A percentile compares a stretch with the other conserved stretches of the same genome.
Evolutionary conservation across 2,888 invertebrate species (phyloP).

Genomic region (Agrochola circellaris): DNA sequence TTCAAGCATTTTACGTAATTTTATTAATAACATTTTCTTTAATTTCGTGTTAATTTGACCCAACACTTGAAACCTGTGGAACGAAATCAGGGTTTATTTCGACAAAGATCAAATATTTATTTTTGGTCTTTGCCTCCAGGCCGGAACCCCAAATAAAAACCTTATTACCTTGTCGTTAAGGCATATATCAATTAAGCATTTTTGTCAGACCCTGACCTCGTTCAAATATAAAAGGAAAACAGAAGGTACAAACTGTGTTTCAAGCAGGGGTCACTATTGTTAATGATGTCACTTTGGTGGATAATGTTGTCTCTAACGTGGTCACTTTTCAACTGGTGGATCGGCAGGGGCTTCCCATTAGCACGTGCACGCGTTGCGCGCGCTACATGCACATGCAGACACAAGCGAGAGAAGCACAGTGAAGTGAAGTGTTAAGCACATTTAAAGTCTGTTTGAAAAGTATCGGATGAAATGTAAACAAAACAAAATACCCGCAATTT

Average conservation of each 20-base stretch:
- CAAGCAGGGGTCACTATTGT: slow-evolving; percentile 23
- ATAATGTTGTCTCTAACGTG: slow-evolving; percentile 7
- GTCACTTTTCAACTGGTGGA: slow-evolving; percentile 17
- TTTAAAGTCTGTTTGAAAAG: not conserved
- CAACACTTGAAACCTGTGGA: slow-evolving; percentile 15
- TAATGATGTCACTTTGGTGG: slow-evolving; percentile 16
- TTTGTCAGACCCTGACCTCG: slow-evolving; percentile 24
- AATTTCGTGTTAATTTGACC: slow-evolving; percentile 12
- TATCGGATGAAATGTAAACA: slow-evolving; percentile 2
- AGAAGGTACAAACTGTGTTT: slow-evolving; percentile 56
- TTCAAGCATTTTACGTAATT: not conserved
- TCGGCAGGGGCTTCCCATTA: slow-evolving; percentile 14
- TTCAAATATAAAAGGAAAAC: slow-evolving; percentile 29
- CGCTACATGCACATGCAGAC: slow-evolving; percentile 64
- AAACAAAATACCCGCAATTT: not conserved
- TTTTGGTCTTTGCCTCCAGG: not conserved
- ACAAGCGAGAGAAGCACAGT: slow-evolving; percentile 60
- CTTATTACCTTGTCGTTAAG: not conserved
- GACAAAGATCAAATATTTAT: too few species aligned
- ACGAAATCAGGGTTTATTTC: slow-evolving; percentile 27
- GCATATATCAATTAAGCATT: not conserved
- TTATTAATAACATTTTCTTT: not conserved
- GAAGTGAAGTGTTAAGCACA: slow-evolving; percentile 39
- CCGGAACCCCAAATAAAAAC: not conserved
- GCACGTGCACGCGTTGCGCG: slow-evolving; percentile 33